These are phyloP conservation scores for Passer montanus DNA, from an alignment of 2,113 vertebrate genomes.

Conservation along the genomic window DNA sequence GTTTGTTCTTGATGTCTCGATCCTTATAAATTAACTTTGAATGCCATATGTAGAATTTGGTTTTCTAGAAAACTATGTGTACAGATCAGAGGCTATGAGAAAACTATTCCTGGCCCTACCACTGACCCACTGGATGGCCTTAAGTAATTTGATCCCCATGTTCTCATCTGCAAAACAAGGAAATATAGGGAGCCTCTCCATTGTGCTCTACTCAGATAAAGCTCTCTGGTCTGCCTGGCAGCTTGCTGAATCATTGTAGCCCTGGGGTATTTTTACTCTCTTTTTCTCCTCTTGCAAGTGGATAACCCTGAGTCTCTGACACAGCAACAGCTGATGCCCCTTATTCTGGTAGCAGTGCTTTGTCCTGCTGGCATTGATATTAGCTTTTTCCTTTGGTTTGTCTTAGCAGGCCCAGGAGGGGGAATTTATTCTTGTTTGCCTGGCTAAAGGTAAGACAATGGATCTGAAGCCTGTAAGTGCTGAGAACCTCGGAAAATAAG, in stretches of 20 bases:
- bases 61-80: neutral
- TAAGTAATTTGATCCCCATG: neutral
- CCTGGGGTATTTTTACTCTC: neutral
- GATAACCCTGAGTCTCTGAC: neutral
- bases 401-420: neutral
- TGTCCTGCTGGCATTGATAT: neutral
- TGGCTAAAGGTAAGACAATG: neutral
- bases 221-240: neutral
- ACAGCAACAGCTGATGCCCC: neutral
- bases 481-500: neutral
- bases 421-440: neutral
- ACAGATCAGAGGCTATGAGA: neutral
- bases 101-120: neutral
- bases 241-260: neutral
- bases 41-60: neutral
- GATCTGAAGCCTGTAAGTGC: neutral
- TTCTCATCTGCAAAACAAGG: neutral
- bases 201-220: neutral
- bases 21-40: neutral
- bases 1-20: neutral
- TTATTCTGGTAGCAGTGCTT: neutral
- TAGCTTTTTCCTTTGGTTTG: neutral
- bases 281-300: neutral
- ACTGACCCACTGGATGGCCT: neutral
- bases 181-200: neutral